Conservation (phyloP, 2,113 vertebrate genomes). For the Trichechus manatus region DNA sequence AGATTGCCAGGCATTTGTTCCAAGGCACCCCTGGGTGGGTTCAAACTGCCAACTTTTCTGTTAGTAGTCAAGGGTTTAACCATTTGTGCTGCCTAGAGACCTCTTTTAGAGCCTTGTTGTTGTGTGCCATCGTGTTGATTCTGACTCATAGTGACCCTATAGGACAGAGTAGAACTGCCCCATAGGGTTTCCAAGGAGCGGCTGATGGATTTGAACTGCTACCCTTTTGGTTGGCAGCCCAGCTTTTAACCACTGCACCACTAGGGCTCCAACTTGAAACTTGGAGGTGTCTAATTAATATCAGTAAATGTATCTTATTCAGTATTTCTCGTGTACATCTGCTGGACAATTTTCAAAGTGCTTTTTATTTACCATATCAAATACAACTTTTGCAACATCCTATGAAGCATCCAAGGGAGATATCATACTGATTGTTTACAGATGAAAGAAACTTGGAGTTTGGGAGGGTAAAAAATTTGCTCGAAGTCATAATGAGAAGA, state of each 20-base stretch:
- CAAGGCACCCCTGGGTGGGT: background rate
- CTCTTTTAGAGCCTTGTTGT: background rate
- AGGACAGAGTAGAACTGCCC: too few relatives aligned
- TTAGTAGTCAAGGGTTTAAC: background rate
- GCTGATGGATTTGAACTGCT: background rate
- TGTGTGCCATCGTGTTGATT: background rate
- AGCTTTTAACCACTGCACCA: too few relatives aligned
- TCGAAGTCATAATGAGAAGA: constrained; percentile 35
- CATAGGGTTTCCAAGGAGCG: background rate
- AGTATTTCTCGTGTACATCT: background rate
- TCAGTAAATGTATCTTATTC: background rate
- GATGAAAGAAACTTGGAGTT: background rate
- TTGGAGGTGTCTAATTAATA: background rate
- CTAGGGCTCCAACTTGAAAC: too few relatives aligned
- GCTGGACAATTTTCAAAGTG: background rate
- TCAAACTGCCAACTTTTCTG: background rate
- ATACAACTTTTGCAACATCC: background rate
- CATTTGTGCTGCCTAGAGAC: background rate
- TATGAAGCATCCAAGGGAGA: background rate
- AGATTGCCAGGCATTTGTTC: background rate
- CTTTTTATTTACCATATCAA: constrained; percentile 34
- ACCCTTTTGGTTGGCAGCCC: background rate
- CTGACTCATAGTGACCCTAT: background rate
- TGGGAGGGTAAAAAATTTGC: background rate
- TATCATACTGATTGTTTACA: background rate